Percentiles rank a stretch among this genome's conserved stretches.
Evolutionary conservation across 2,113 vertebrate species (phyloP).

Genomic region (Mobula hypostoma): DNA sequence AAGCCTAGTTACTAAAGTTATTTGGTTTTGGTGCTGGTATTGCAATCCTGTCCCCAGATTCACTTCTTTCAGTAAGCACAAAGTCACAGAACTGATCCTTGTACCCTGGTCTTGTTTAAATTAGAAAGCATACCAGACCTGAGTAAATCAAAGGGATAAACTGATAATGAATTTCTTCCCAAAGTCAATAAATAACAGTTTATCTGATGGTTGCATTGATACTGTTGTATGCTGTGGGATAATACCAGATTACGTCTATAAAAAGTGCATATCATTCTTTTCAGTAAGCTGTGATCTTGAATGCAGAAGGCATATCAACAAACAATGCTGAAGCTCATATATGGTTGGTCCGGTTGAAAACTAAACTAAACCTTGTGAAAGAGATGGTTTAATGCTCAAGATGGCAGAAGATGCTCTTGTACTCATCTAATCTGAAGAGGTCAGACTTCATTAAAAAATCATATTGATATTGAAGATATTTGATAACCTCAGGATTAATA

Average conservation of each 20-base stretch:
- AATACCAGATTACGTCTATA: neutral
- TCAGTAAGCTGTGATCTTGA: neutral
- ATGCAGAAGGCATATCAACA: neutral
- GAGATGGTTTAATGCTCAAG: slow-evolving; percentile 2
- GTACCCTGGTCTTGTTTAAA: neutral
- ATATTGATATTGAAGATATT: neutral
- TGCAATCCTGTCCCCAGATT: neutral
- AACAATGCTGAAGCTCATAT: neutral
- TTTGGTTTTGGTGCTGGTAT: neutral
- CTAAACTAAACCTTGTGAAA: slow-evolving; percentile 5
- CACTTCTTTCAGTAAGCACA: neutral
- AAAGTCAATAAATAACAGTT: neutral
- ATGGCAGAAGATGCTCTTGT: neutral
- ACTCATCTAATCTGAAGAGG: neutral
- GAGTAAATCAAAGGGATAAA: neutral
- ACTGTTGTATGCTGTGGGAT: slow-evolving; percentile 13
- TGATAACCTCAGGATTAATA: neutral
- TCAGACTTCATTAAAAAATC: neutral
- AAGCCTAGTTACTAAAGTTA: neutral
- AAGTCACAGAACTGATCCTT: neutral
- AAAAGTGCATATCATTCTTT: neutral
- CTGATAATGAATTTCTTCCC: neutral
- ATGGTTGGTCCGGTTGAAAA: neutral
- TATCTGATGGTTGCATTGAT: neutral
- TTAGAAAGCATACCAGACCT: neutral